These are phyloP conservation scores for Antrozous pallidus DNA, from an alignment of 2,797 vertebrate genomes.

Conservation along the genomic window DNA sequence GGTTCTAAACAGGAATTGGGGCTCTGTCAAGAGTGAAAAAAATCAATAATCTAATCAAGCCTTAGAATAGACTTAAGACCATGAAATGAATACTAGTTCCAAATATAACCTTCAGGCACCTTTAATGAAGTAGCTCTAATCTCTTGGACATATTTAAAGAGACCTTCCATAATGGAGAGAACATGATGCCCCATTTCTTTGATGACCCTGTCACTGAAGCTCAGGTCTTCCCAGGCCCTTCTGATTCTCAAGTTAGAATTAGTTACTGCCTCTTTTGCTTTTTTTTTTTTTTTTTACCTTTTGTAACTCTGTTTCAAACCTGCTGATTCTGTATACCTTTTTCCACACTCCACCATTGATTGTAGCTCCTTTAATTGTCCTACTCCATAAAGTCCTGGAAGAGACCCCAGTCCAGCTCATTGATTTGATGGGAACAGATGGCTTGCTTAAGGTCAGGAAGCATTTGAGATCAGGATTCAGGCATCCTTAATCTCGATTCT, in stretches of 20 bases:
- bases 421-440: background rate
- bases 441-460: background rate
- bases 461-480: background rate
- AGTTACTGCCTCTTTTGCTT: background rate
- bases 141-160: background rate
- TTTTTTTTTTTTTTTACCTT: background rate
- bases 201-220: background rate
- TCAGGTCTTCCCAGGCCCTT: background rate
- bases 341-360: background rate
- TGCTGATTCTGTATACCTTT: background rate
- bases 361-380: background rate
- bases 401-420: background rate
- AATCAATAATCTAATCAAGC: background rate
- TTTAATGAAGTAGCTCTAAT: background rate
- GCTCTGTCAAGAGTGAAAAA: background rate
- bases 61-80: background rate
- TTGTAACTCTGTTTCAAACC: background rate
- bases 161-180: background rate
- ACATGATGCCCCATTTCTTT: slow-evolving; percentile 7
- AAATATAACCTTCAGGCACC: background rate
- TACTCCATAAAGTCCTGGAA: background rate
- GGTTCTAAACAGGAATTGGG: slow-evolving; percentile 20
- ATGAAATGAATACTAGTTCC: background rate
- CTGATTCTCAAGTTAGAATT: background rate
- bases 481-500: background rate